Percentiles rank a stretch among this genome's conserved stretches.
Evolutionary conservation across 2,888 invertebrate species (phyloP).

Genomic region (Synanthedon andrenaeformis): DNA sequence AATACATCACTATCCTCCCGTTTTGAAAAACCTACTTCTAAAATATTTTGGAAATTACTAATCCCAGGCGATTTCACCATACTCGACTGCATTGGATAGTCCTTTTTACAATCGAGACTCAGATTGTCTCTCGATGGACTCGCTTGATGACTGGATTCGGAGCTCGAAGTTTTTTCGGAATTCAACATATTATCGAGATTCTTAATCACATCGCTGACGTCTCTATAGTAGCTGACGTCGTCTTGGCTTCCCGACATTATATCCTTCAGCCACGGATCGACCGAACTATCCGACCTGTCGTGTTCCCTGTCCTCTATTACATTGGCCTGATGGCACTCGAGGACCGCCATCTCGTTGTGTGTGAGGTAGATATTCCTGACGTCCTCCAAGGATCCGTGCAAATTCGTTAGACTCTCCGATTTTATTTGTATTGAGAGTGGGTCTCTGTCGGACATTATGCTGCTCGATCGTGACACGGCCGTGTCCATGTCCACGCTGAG

Average conservation of each 20-base stretch:
- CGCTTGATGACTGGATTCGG: slow-evolving; percentile 69
- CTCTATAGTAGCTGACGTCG: slow-evolving; percentile 71
- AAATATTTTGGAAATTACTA: slow-evolving; percentile 52
- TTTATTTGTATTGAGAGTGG: slow-evolving; percentile 48
- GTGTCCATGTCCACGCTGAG: slow-evolving; percentile 48
- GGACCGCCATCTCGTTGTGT: slow-evolving; percentile 47
- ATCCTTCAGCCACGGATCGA: slow-evolving; percentile 73
- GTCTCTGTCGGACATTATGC: slow-evolving; percentile 56
- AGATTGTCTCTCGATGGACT: slow-evolving; percentile 64
- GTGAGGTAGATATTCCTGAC: slow-evolving; percentile 60
- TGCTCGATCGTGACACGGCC: slow-evolving; percentile 50
- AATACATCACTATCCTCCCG: slow-evolving; percentile 23
- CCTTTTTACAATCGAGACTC: slow-evolving; percentile 59
- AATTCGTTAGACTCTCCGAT: slow-evolving; percentile 72
- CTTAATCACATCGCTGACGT: slow-evolving; percentile 74
- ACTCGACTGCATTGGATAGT: slow-evolving; percentile 48
- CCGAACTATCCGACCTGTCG: slow-evolving; percentile 51
- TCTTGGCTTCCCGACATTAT: slow-evolving; percentile 70
- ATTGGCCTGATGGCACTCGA: slow-evolving; percentile 57
- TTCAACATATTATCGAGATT: slow-evolving; percentile 74
- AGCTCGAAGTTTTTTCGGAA: slow-evolving; percentile 71
- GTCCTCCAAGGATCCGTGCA: slow-evolving; percentile 78
- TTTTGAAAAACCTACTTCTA: slow-evolving; percentile 38
- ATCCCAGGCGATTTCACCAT: slow-evolving; percentile 63
- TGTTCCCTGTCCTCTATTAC: slow-evolving; percentile 38